Evolutionary conservation across 2,888 invertebrate genomes (phyloP).

Genomic region (Epirrita christyi): DNA sequence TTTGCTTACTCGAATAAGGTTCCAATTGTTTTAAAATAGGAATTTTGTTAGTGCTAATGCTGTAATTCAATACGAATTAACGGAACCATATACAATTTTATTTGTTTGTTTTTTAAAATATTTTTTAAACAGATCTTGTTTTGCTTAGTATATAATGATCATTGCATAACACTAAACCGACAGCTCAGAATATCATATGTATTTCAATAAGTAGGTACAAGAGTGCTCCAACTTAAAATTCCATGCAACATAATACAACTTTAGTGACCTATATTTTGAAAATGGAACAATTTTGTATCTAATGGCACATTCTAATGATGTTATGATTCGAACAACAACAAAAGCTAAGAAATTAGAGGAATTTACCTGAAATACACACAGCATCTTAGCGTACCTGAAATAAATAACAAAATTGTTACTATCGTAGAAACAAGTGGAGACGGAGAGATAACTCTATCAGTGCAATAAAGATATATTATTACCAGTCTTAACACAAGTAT

Average conservation of each 20-base stretch:
- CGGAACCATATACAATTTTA: conserved; percentile 65
- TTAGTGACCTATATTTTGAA: conserved; percentile 11
- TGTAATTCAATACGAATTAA: conserved; percentile 83
- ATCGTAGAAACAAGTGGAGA: conserved; percentile 19
- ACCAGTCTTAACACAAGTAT: conserved; percentile 56
- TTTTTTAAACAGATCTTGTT: conserved; percentile 6
- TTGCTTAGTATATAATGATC: conserved; percentile 7
- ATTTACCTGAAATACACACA: conserved; percentile 72
- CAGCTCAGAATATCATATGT: neutral
- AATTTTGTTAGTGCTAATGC: conserved; percentile 64
- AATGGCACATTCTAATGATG: conserved; percentile 11
- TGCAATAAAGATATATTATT: conserved; percentile 62
- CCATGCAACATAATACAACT: conserved; percentile 4
- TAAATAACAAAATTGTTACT: conserved; percentile 47
- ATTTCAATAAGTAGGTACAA: neutral
- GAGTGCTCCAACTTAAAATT: conserved; percentile 5
- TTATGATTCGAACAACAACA: conserved; percentile 29
- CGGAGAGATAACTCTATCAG: conserved; percentile 42
- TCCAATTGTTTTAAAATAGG: conserved; percentile 59
- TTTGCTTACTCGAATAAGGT: conserved; percentile 65
- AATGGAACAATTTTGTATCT: neutral
- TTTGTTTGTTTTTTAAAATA: conserved; percentile 45
- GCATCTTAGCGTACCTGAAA: conserved; percentile 74
- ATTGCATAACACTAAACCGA: conserved; percentile 1
- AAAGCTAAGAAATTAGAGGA: conserved; percentile 38